phyloP scores from a whole-genome alignment of 2,113 vertebrate species.

The Gambusia affinis region DNA sequence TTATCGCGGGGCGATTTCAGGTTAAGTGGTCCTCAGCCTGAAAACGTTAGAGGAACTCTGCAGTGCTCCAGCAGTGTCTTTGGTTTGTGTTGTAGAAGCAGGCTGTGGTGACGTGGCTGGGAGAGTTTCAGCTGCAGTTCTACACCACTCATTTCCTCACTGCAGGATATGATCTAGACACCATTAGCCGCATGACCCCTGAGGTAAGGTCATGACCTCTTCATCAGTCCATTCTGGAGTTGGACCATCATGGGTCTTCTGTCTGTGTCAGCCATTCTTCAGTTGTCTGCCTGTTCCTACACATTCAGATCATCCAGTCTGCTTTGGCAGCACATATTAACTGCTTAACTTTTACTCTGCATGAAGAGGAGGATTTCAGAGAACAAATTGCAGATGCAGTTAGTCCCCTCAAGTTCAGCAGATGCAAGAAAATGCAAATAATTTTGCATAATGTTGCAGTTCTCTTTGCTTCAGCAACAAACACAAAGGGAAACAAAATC shows the following conservation, averaged over 20 bases:
- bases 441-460: neutral
- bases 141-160: conserved; percentile 96
- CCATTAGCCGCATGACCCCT: conserved; percentile 94
- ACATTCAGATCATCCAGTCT: conserved; percentile 26
- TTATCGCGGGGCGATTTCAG: too few relatives aligned
- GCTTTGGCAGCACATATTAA: conserved; percentile 24
- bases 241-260: conserved; percentile 71
- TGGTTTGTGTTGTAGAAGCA: conserved; percentile 89
- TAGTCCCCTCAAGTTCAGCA: neutral
- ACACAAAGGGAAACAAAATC: neutral
- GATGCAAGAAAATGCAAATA: neutral
- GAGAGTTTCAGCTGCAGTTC: conserved; percentile 96
- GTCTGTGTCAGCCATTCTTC: conserved; percentile 59
- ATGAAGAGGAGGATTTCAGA: neutral
- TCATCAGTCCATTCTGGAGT: conserved; percentile 57
- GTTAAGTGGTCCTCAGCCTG: too few relatives aligned
- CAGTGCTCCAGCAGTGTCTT: conserved; percentile 42
- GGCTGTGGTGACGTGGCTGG: conserved; percentile 95
- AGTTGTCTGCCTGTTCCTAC: conserved; percentile 57
- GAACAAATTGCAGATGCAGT: neutral
- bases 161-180: conserved; percentile 94
- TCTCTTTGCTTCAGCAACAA: neutral
- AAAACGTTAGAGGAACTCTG: neutral
- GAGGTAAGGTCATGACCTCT: conserved; percentile 86
- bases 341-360: neutral